Base-by-base conservation (phyloP, 2,113 vertebrate species). In the Mus pahari region DNA sequence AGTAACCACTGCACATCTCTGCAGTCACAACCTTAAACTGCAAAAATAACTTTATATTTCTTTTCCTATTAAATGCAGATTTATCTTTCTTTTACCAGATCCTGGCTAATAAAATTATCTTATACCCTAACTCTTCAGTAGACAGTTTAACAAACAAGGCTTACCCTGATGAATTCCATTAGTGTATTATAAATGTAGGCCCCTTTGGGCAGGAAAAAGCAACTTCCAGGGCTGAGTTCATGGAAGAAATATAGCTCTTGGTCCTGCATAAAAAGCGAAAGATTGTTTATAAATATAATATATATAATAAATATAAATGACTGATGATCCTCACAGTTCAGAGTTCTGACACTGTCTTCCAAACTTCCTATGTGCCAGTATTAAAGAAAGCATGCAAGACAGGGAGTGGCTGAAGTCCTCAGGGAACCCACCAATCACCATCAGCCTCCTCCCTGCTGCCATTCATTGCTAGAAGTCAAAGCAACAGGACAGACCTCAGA, bases 171-270 rank as follows among this genome's bases (percentile, higher is more conserved):
- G 95, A 99, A 99, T 95, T 99, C 99, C 96, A 99, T 98, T 96
- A 99, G 98, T 0, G 98, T 98, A 96, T 99, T 99, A 98, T 99
- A 99, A 98, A 99, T 98, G 97, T 99, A 99, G 71, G 99, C 98
- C 96, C 99, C 99, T 94, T 99, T 99, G 0, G 99, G 99, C 97
- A 99, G 97, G 98, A 99, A 99, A 97, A 99, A 99, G 97, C 99
- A 99, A 98, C 99, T 99, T 84, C 99, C 99, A 78, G 99, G 99
- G 97, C 99, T 99, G 96, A 99, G 98, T 82, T 99, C 99, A 94
- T 99, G 99, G 97, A 99, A 99, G 99, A 99, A 99, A 98, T 99
- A 99, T 3, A 99, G 98, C 91, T 99, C 99, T 97, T 99, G 99
- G 91, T 99, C 99, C 99, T 99, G 96, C n/a, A 92, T 89, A 36